Base-by-base conservation (phyloP, 2,797 vertebrate species). In the Taenioides sp. region DNA sequence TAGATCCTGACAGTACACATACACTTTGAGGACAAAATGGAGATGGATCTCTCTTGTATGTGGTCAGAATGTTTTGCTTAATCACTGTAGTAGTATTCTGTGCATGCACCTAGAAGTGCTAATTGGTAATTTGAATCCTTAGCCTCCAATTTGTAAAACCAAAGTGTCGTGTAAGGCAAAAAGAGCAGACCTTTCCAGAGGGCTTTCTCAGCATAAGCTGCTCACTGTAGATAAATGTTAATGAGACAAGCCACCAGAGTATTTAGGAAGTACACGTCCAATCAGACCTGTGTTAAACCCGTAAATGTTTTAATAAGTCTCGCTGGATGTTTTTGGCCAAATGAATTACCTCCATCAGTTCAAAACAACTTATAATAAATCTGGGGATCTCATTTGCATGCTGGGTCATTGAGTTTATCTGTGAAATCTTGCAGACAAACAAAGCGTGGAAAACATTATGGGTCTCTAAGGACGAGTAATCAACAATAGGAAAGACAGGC, bases 381-480 rank as follows among this genome's bases (percentile, higher is more conserved):
- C 58, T 66, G 69, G 69, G 71, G 23, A 76, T 78, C 86, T 83
- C 72, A 83, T 88, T 70, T 81, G 76, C 72, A 79, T 80, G 76
- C 80, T 83, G 86, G 75, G 84, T 80, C 62, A 61, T 37, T 28
- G n/a, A 64, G 65, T 88, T 89, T 84, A 89, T 91, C 80, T 83
- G 75, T 58, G 71, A 78, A 62, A 83, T 87, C 81, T 85, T 43
- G 67, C 72, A 73, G 84, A 84, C 87, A 77, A 90, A 85, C 73
- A 82, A 70, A 78, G 74, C 76, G 64, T 75, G 72, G 78, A 83
- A 80, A 50, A 50, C 72, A 80, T 87, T 88, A 87, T 28, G 77
- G 76, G 69, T 85, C 85, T 86, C 90, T 37, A 71, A 80, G 87
- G 87, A 83, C 78, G 66, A 77, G 76, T 86, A 83, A 89, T 89